Conservation (phyloP, 1,140 invertebrate species). For the Trichogramma pretiosum region DNA sequence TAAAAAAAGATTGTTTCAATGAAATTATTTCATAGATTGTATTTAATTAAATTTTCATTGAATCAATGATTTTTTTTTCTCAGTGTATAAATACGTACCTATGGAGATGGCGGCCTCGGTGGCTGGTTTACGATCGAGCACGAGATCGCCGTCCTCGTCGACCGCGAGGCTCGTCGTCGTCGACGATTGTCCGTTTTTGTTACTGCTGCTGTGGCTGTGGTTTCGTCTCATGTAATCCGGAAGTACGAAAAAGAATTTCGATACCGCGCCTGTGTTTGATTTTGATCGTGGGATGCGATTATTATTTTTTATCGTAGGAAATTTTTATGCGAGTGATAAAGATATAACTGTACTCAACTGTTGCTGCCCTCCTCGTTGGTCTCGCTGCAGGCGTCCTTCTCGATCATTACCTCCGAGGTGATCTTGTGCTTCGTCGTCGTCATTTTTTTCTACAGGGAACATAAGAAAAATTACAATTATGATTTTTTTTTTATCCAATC, state of each 20-base stretch:
- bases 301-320: too few relatives aligned
- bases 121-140: slow-evolving; percentile 33
- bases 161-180: slow-evolving; percentile 17
- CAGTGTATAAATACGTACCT: slow-evolving; percentile 32
- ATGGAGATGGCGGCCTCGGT: slow-evolving; percentile 39
- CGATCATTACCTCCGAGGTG: slow-evolving; percentile 53
- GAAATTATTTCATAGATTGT: too few relatives aligned
- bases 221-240: slow-evolving; percentile 33
- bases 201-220: slow-evolving; percentile 11
- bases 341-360: too few relatives aligned
- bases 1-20: too few relatives aligned
- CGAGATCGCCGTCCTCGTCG: slow-evolving; percentile 49
- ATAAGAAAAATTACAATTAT: neutral
- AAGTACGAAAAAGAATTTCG: slow-evolving; percentile 50
- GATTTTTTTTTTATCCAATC: too few relatives aligned
- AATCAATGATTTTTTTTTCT: too few relatives aligned
- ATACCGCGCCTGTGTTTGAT: slow-evolving; percentile 47
- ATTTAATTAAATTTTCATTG: too few relatives aligned
- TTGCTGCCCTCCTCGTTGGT: too few relatives aligned
- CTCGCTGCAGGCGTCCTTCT: slow-evolving; percentile 37
- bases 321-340: too few relatives aligned
- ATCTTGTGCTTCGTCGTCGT: slow-evolving; percentile 37
- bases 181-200: too few relatives aligned
- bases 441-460: slow-evolving; percentile 7
- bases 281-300: too few relatives aligned